A percentile compares a stretch with the other conserved stretches of the same genome.
Evolutionary conservation across 2,797 vertebrate genomes (phyloP).

Genomic region (Anguilla anguilla): DNA sequence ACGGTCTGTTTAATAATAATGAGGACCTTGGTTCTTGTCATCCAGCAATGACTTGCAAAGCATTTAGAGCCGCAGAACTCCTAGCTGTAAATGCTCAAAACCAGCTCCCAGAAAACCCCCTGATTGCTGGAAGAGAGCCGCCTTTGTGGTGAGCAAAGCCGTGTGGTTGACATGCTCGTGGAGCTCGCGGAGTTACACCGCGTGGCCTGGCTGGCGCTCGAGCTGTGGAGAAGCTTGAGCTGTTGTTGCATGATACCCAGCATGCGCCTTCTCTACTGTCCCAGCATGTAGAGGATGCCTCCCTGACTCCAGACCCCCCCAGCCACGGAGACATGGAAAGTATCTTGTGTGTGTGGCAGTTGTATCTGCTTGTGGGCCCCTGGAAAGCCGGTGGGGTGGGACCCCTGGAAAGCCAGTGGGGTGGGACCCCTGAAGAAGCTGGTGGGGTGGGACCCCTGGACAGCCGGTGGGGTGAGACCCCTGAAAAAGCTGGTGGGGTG

Average conservation of each 20-base stretch:
- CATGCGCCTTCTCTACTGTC: background rate
- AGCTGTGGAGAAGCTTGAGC: slow-evolving; percentile 44
- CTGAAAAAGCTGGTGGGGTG: no score
- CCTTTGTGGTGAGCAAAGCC: slow-evolving; percentile 60
- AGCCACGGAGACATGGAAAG: background rate
- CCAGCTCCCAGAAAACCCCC: slow-evolving; percentile 36
- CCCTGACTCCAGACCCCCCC: background rate
- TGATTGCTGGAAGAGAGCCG: slow-evolving; percentile 61
- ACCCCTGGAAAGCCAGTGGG: no score
- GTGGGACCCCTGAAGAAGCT: no score
- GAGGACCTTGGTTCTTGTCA: slow-evolving; percentile 34
- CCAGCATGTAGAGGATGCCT: background rate
- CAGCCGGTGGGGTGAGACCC: no score
- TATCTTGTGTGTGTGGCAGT: background rate
- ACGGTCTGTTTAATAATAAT: background rate
- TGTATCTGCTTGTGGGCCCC: background rate
- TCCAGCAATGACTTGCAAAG: slow-evolving; percentile 35
- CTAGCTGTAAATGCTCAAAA: slow-evolving; percentile 14
- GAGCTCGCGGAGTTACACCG: slow-evolving; percentile 38
- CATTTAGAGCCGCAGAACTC: slow-evolving; percentile 26
- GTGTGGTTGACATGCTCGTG: slow-evolving; percentile 47
- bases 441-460: no score
- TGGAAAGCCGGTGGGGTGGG: no score
- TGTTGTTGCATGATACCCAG: background rate
- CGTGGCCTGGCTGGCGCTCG: slow-evolving; percentile 40